Percentiles rank a stretch among this genome's conserved stretches.
Conservation (phyloP, 1,140 invertebrate genomes). For the Thalassaphorura encarpata region DNA sequence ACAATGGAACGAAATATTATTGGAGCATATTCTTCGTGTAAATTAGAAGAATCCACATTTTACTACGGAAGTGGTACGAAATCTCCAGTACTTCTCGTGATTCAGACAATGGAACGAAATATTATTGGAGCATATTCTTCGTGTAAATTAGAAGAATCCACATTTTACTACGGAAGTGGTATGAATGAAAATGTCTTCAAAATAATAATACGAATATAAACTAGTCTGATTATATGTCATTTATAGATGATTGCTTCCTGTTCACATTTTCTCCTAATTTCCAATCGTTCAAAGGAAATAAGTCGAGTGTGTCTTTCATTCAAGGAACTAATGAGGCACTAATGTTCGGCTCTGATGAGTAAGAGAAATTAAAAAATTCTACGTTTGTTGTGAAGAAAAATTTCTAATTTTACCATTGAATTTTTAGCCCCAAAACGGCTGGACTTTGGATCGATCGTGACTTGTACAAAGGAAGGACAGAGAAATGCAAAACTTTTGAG, state of each 20-base stretch:
- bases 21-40: conserved; percentile 84
- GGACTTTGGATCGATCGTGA: conserved; percentile 97
- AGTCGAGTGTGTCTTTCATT: conserved; percentile 96
- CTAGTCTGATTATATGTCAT: too few species aligned
- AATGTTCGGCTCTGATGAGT: conserved; percentile 94
- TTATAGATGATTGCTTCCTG: conserved; percentile 87
- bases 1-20: conserved; percentile 79
- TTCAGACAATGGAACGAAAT: conserved; percentile 46
- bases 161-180: too few species aligned
- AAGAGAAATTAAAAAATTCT: too few species aligned
- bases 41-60: conserved; percentile 80
- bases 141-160: too few species aligned
- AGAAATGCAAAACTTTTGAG: conserved; percentile 87
- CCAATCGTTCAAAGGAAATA: conserved; percentile 89
- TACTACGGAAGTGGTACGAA: conserved; percentile 73
- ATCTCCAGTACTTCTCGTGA: not conserved
- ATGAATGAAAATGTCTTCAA: too few species aligned
- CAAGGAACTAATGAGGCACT: conserved; percentile 92
- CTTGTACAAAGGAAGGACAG: conserved; percentile 75
- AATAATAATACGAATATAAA: too few species aligned
- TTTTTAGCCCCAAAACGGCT: not conserved
- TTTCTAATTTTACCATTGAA: not conserved
- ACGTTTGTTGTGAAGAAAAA: not conserved
- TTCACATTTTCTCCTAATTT: conserved; percentile 66
- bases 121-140: conserved; percentile 2